Evolutionary conservation across 1,140 invertebrate genomes (phyloP).

Genomic region (Hycleus cichorii): DNA sequence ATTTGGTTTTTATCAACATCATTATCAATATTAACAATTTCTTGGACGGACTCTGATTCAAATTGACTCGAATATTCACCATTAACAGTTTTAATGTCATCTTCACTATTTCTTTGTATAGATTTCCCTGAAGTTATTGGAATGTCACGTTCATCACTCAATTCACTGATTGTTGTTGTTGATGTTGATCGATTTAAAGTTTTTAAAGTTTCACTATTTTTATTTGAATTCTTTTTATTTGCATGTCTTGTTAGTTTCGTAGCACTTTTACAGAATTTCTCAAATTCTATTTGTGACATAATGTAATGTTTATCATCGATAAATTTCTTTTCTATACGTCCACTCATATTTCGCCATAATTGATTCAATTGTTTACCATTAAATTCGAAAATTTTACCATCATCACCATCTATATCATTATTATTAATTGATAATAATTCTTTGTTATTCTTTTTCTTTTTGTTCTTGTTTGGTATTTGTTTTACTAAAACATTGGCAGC

Average conservation of each 20-base stretch:
- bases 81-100: neutral
- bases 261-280: slow-evolving; percentile 26
- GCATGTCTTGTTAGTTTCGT: slow-evolving; percentile 7
- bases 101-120: neutral
- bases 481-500: slow-evolving; percentile 26
- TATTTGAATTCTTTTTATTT: slow-evolving; percentile 5
- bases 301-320: slow-evolving; percentile 23
- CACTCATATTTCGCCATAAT: slow-evolving; percentile 28
- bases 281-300: slow-evolving; percentile 24
- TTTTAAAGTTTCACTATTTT: neutral
- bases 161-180: slow-evolving; percentile 5
- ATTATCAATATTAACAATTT: slow-evolving; percentile 10
- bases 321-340: slow-evolving; percentile 23
- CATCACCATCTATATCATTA: neutral
- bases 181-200: neutral
- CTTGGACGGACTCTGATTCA: slow-evolving; percentile 20
- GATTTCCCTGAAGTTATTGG: neutral
- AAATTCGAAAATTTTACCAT: slow-evolving; percentile 17
- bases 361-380: slow-evolving; percentile 27
- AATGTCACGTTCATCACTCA: neutral
- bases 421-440: neutral
- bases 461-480: slow-evolving; percentile 19
- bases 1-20: slow-evolving; percentile 16
- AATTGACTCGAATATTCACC: slow-evolving; percentile 19
- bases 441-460: neutral